A percentile compares a stretch with the other conserved stretches of the same genome.
These are phyloP conservation scores for Sorex maritimensis DNA, from an alignment of 2,797 vertebrate genomes.

Conservation along the genomic window DNA sequence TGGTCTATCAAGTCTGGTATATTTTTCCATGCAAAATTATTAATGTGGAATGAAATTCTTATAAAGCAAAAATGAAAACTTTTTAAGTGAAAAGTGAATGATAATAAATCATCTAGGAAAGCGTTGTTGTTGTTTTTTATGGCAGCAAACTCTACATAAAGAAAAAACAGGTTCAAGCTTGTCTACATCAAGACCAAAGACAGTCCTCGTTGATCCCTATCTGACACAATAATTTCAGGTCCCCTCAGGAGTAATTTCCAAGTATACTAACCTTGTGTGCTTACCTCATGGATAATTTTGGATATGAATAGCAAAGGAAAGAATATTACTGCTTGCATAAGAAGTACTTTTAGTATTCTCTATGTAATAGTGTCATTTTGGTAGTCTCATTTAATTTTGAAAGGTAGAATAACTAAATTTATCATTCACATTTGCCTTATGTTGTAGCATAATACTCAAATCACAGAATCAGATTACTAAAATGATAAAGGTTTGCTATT, in stretches of 20 bases:
- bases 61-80: conserved; percentile 55
- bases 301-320: conserved; percentile 81
- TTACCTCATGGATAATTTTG: conserved; percentile 79
- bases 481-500: conserved; percentile 45
- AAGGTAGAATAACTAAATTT: conserved; percentile 69
- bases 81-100: conserved; percentile 32
- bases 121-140: conserved; percentile 31
- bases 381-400: conserved; percentile 66
- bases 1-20: background rate
- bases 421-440: conserved; percentile 47
- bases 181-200: background rate
- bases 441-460: conserved; percentile 58
- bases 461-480: conserved; percentile 33
- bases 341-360: conserved; percentile 73
- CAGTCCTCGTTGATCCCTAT: conserved; percentile 1
- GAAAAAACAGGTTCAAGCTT: background rate
- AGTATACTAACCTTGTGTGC: conserved; percentile 78
- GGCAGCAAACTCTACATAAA: no score
- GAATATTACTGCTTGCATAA: conserved; percentile 70
- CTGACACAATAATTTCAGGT: conserved; percentile 51
- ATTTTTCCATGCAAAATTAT: conserved; percentile 62
- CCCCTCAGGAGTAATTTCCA: conserved; percentile 74
- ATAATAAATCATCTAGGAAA: conserved; percentile 1
- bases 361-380: conserved; percentile 61
- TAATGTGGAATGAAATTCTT: conserved; percentile 59